Evolutionary conservation across 2,888 invertebrate species (phyloP).

Genomic region (Chrysolina haemoptera): DNA sequence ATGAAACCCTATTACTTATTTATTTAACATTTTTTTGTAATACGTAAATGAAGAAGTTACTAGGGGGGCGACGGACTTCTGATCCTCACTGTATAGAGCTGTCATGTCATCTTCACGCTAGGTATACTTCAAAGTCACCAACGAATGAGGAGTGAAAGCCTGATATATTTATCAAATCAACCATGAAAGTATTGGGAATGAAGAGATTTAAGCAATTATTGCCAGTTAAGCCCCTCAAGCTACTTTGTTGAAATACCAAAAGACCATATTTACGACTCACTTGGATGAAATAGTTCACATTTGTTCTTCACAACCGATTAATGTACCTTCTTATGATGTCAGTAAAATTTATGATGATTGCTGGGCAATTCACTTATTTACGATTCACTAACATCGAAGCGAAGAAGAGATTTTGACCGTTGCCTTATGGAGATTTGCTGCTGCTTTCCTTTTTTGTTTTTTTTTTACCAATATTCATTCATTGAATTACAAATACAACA

Average conservation of each 20-base stretch:
- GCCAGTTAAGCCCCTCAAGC: background rate
- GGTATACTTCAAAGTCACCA: background rate
- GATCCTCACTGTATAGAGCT: no score
- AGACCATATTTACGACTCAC: background rate
- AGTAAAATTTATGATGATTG: background rate
- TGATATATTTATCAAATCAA: conserved; percentile 21
- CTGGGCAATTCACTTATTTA: background rate
- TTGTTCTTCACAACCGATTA: background rate
- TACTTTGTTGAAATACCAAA: background rate
- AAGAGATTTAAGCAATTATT: conserved; percentile 8
- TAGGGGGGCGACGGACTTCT: no score
- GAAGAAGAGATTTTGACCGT: background rate
- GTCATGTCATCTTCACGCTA: conserved; percentile 20
- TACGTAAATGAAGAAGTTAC: no score
- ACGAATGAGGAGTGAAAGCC: conserved; percentile 4
- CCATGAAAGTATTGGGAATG: conserved; percentile 9
- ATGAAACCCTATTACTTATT: no score
- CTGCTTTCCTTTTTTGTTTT: no score
- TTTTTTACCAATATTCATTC: no score
- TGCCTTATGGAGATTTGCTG: no score
- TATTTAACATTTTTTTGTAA: no score
- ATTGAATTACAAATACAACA: no score
- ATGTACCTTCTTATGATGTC: background rate
- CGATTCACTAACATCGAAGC: background rate
- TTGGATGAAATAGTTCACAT: conserved; percentile 6